Evolutionary conservation across 2,797 vertebrate genomes (phyloP).

Genomic region (Vireo griseus): DNA sequence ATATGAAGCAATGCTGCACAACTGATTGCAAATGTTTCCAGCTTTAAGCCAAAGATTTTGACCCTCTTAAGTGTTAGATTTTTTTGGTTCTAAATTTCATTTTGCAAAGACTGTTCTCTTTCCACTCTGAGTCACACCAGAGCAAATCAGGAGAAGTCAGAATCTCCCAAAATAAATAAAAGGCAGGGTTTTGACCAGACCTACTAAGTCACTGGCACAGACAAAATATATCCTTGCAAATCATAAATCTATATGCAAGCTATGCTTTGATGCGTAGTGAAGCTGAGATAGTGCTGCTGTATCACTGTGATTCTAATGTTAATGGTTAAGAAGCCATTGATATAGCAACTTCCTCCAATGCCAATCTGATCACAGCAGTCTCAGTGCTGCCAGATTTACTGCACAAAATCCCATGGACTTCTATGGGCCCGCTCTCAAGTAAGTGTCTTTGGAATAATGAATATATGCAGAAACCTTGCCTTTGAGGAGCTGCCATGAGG

Average conservation of each 20-base stretch:
- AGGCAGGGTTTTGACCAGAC: background rate
- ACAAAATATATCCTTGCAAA: background rate
- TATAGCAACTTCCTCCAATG: background rate
- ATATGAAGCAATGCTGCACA: background rate
- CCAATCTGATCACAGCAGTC: background rate
- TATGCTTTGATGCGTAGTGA: background rate
- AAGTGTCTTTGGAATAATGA: background rate
- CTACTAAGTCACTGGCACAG: background rate
- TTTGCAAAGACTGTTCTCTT: background rate
- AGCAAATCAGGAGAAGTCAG: background rate
- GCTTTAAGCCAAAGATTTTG: background rate
- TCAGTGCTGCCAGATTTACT: background rate
- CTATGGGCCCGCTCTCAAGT: background rate
- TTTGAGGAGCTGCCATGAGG: background rate
- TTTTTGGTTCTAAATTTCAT: background rate
- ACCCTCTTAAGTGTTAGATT: background rate
- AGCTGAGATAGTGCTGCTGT: background rate
- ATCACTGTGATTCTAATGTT: background rate
- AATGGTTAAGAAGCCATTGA: background rate
- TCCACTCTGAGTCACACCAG: background rate
- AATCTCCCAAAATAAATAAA: background rate
- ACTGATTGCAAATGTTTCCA: background rate
- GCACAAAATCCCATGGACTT: background rate
- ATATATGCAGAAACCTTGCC: background rate
- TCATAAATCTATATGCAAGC: background rate